These are phyloP conservation scores for Pollenia amentaria DNA, from an alignment of 2,888 invertebrate genomes.

Conservation along the genomic window DNA sequence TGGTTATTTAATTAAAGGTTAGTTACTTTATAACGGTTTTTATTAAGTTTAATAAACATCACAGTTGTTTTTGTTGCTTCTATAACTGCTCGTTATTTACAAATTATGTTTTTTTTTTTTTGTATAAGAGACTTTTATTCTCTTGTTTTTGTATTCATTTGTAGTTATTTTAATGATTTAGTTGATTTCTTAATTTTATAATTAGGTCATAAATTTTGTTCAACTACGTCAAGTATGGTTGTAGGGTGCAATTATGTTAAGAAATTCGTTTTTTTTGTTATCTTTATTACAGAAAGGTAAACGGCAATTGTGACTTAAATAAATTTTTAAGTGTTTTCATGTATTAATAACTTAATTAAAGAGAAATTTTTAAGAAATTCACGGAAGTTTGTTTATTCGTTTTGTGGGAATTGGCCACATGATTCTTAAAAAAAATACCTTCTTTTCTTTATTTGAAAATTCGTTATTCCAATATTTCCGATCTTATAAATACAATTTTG, in stretches of 20 bases:
- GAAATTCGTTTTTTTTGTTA: not conserved
- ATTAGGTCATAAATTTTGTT: conserved; percentile 64
- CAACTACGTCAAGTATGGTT: conserved; percentile 32
- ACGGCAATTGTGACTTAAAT: not conserved
- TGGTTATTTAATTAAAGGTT: conserved; percentile 69
- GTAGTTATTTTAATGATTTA: conserved; percentile 20
- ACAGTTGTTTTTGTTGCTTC: not conserved
- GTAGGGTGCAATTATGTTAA: not conserved
- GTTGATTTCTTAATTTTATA: conserved; percentile 41
- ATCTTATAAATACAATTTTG: too few relatives aligned
- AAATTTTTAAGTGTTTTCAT: not conserved
- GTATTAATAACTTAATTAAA: conserved; percentile 1
- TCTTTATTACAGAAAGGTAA: not conserved
- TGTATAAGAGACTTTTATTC: not conserved
- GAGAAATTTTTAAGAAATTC: not conserved
- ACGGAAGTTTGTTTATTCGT: too few relatives aligned
- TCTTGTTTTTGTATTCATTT: conserved; percentile 19
- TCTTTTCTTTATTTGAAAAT: too few relatives aligned
- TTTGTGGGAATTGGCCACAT: too few relatives aligned
- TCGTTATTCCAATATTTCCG: too few relatives aligned
- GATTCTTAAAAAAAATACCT: too few relatives aligned
- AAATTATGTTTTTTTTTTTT: conserved; percentile 25
- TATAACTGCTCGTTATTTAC: not conserved
- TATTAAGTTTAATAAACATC: conserved; percentile 8
- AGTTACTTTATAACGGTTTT: conserved; percentile 44